Evolutionary conservation across 1,140 invertebrate species (phyloP).

Genomic region (Eciton burchellii): DNA sequence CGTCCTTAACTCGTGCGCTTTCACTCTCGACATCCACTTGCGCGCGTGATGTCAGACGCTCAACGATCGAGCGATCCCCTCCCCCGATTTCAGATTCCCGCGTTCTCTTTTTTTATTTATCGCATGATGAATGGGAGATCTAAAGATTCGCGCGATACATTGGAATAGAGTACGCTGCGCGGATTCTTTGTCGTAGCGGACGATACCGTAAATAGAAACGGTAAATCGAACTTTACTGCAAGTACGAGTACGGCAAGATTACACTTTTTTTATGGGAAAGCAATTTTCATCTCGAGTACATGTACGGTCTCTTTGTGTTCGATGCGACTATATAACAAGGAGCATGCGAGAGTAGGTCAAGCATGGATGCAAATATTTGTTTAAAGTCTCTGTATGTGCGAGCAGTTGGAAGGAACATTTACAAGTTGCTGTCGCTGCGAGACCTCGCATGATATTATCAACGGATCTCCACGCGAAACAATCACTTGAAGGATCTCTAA

Average conservation of each 20-base stretch:
- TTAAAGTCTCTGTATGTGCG: slow-evolving; percentile 31
- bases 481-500: neutral
- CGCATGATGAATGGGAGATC: neutral
- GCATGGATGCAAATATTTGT: slow-evolving; percentile 37
- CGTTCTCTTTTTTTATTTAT: neutral
- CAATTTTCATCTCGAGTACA: slow-evolving; percentile 43
- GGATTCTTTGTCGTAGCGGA: slow-evolving; percentile 13
- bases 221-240: slow-evolving; percentile 45
- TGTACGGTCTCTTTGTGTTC: slow-evolving; percentile 39
- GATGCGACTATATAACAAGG: slow-evolving; percentile 25
- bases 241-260: neutral
- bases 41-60: neutral
- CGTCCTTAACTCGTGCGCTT: too few species aligned
- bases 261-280: slow-evolving; percentile 27
- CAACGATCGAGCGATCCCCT: neutral
- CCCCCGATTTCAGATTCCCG: neutral
- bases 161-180: neutral
- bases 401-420: slow-evolving; percentile 28
- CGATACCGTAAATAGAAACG: slow-evolving; percentile 31
- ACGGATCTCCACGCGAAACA: neutral
- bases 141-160: neutral
- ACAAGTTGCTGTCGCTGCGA: neutral
- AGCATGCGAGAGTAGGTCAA: slow-evolving; percentile 43
- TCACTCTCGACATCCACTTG: neutral
- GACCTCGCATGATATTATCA: neutral